Conservation (phyloP, 2,888 invertebrate genomes). For the Oxyscelio sp. region DNA sequence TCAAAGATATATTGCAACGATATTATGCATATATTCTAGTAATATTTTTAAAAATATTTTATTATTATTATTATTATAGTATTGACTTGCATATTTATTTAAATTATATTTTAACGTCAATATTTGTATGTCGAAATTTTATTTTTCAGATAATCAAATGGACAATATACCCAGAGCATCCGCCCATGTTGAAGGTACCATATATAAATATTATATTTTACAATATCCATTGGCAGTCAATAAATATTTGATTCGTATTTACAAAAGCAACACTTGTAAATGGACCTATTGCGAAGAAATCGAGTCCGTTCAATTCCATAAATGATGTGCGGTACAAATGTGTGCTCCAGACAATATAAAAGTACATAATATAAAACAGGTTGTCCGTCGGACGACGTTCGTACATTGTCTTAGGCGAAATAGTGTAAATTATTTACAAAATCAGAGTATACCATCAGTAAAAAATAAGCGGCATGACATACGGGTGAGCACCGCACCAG, state of each 20-base stretch:
- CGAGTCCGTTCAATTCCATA: conserved; percentile 47
- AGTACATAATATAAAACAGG: conserved; percentile 38
- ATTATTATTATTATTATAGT: too few species aligned
- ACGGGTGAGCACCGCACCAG: too few species aligned
- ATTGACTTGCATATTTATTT: too few species aligned
- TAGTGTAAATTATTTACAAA: conserved; percentile 57
- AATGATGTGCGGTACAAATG: conserved; percentile 59
- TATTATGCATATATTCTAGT: too few species aligned
- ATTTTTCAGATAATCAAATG: too few species aligned
- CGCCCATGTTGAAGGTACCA: too few species aligned
- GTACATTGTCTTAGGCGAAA: conserved; percentile 38
- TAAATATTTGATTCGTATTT: conserved; percentile 85
- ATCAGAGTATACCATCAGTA: background rate
- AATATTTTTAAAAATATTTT: too few species aligned
- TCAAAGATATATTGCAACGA: too few species aligned
- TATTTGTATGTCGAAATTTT: too few species aligned
- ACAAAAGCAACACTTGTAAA: conserved; percentile 65
- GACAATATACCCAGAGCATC: too few species aligned
- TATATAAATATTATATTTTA: conserved; percentile 88
- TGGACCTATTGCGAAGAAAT: conserved; percentile 34
- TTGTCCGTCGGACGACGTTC: conserved; percentile 41
- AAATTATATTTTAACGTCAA: too few species aligned
- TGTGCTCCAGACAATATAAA: conserved; percentile 24
- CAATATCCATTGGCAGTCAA: conserved; percentile 87
- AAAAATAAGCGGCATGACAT: background rate